Percentiles rank a stretch among this genome's conserved stretches.
phyloP scores from a whole-genome alignment of 2,888 invertebrate species.

The Ernsta delagoae region DNA sequence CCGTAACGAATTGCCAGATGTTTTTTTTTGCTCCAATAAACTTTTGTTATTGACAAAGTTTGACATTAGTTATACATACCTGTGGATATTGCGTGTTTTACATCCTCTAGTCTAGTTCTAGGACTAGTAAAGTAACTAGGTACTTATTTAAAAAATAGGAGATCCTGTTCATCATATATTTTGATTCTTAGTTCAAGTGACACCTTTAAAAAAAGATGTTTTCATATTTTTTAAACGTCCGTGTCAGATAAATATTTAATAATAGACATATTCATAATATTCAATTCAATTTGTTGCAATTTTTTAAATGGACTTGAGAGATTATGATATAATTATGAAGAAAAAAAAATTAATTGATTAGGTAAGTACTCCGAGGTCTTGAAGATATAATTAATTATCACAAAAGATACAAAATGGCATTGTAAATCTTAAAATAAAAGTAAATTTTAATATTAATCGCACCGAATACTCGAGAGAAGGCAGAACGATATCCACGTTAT shows the following conservation, averaged over 20 bases:
- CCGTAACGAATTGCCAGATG: slow-evolving; percentile 80
- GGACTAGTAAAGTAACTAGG: too few relatives aligned
- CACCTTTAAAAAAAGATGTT: too few relatives aligned
- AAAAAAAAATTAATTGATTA: slow-evolving; percentile 19
- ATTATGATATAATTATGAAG: too few relatives aligned
- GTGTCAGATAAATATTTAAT: too few relatives aligned
- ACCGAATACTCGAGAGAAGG: slow-evolving; percentile 79
- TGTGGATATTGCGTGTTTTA: neutral
- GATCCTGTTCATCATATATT: too few relatives aligned
- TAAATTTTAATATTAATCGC: slow-evolving; percentile 76
- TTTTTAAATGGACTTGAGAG: too few relatives aligned
- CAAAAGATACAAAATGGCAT: slow-evolving; percentile 42
- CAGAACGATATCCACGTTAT: slow-evolving; percentile 75
- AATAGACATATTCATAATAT: too few relatives aligned
- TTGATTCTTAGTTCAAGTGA: too few relatives aligned
- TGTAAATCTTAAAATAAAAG: slow-evolving; percentile 73
- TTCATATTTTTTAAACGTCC: too few relatives aligned
- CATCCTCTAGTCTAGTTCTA: neutral
- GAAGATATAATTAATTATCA: slow-evolving; percentile 28
- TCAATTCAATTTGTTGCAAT: too few relatives aligned
- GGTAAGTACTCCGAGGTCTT: neutral
- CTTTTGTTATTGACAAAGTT: slow-evolving; percentile 39
- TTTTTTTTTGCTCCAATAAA: slow-evolving; percentile 74
- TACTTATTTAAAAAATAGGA: too few relatives aligned
- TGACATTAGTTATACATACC: slow-evolving; percentile 22